Evolutionary conservation across 1,140 invertebrate species (phyloP).

Genomic region (Lordiphosa collinella): DNA sequence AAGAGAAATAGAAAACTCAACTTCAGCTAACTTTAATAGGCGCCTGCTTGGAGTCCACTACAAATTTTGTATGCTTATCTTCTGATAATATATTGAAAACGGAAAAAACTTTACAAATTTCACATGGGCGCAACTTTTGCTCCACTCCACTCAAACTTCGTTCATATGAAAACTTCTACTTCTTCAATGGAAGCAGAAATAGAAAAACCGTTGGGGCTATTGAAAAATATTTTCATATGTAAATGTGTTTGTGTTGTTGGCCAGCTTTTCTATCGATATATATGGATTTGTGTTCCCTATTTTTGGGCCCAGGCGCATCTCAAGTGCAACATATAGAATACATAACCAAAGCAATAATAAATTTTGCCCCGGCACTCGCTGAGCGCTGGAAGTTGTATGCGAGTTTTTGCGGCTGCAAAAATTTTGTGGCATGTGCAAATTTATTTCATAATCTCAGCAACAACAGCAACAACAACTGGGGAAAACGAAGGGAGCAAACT

Average conservation of each 20-base stretch:
- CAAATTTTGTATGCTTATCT: too few species aligned
- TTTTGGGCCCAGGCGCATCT: constrained; percentile 46
- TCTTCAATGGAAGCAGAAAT: constrained; percentile 21
- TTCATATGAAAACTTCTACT: constrained; percentile 45
- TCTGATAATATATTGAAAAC: constrained; percentile 35
- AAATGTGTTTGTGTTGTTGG: constrained; percentile 50
- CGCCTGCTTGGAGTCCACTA: too few species aligned
- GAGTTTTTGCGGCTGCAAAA: constrained; percentile 49
- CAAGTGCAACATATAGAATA: constrained; percentile 47
- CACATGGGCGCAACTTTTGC: constrained; percentile 37
- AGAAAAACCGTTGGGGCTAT: constrained; percentile 50
- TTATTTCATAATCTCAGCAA: constrained; percentile 66
- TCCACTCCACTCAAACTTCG: constrained; percentile 34
- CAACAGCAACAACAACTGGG: constrained; percentile 3
- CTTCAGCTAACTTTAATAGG: too few species aligned
- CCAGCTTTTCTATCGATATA: constrained; percentile 38
- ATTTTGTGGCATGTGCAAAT: constrained; percentile 73
- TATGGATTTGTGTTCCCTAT: constrained; percentile 41
- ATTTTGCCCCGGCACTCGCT: constrained; percentile 16
- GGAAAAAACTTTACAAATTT: constrained; percentile 60
- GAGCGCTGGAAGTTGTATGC: constrained; percentile 34
- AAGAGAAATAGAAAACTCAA: too few species aligned
- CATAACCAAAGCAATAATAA: constrained; percentile 20
- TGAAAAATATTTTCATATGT: constrained; percentile 69
- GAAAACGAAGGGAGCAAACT: constrained; percentile 11